A percentile compares a stretch with the other conserved stretches of the same genome.
phyloP scores from a whole-genome alignment of 2,113 vertebrate genomes.

The Anguilla rostrata region DNA sequence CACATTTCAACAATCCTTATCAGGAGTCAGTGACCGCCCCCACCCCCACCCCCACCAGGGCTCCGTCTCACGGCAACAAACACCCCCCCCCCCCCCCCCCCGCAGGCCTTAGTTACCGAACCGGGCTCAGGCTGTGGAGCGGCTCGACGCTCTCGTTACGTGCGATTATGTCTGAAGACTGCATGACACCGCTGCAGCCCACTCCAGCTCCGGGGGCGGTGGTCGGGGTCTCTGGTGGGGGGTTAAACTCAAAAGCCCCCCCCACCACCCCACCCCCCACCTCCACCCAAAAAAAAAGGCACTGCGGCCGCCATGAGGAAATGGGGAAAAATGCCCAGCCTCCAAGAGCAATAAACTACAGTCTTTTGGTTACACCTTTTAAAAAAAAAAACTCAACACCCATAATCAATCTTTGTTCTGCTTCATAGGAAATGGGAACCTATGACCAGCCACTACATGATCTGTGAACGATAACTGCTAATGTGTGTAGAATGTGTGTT shows the following conservation, averaged over 20 bases:
- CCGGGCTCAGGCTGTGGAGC: slow-evolving; percentile 5
- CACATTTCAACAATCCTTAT: slow-evolving; percentile 23
- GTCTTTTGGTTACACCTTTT: background rate
- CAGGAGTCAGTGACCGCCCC: background rate
- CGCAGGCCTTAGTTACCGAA: background rate
- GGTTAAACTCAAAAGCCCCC: background rate
- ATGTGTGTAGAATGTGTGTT: slow-evolving; percentile 1
- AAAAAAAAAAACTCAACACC: slow-evolving; percentile 4
- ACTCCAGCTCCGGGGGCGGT: background rate
- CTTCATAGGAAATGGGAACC: slow-evolving; percentile 20
- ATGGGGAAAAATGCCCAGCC: background rate
- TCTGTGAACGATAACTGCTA: slow-evolving; percentile 14
- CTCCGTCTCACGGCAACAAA: background rate
- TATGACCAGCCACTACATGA: slow-evolving; percentile 14
- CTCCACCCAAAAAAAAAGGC: background rate
- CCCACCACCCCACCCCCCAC: background rate
- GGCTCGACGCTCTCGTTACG: slow-evolving; percentile 27
- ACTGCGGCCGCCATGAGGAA: background rate
- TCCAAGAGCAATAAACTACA: slow-evolving; percentile 26
- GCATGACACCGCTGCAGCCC: slow-evolving; percentile 39
- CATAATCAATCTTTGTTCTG: slow-evolving; percentile 20
- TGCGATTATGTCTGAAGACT: slow-evolving; percentile 45
- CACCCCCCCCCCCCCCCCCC: too few relatives aligned
- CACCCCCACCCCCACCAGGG: background rate
- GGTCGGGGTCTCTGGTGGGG: slow-evolving; percentile 11